These are phyloP conservation scores for Camelus bactrianus DNA, from an alignment of 2,113 vertebrate genomes.

Conservation along the genomic window DNA sequence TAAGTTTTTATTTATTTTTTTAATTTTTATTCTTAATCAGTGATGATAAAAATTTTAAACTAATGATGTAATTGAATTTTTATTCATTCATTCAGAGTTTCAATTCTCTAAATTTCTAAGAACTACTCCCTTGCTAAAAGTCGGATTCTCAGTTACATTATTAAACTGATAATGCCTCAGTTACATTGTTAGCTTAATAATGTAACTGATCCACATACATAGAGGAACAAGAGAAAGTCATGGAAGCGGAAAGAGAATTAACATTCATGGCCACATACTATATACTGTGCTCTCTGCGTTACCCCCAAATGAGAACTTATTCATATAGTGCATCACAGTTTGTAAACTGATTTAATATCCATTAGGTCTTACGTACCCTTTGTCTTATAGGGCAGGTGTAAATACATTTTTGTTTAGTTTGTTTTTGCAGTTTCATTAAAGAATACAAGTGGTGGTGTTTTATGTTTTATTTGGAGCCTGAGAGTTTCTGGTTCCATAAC, in stretches of 20 bases:
- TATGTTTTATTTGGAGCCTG: background rate
- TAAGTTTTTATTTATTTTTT: background rate
- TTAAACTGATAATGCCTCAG: background rate
- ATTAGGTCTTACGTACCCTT: background rate
- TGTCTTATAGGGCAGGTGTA: background rate
- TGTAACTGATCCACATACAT: background rate
- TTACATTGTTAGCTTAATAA: background rate
- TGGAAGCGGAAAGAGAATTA: background rate
- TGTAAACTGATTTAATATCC: background rate
- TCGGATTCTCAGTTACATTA: background rate
- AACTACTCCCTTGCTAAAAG: background rate
- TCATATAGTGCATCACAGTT: too few relatives aligned
- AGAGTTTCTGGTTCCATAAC: background rate
- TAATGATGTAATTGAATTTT: background rate
- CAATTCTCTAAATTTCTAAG: background rate
- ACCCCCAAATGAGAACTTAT: background rate
- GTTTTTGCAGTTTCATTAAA: background rate
- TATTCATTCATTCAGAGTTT: background rate
- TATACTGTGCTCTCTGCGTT: background rate
- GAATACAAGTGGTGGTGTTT: background rate
- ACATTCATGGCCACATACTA: rapidly evolving
- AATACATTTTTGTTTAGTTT: background rate
- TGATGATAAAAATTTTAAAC: background rate
- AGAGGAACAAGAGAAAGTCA: background rate
- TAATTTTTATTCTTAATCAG: background rate